Evolutionary conservation across 1,140 invertebrate species (phyloP), one percentile per base, ranked within the genome.

Genomic region (Hyles euphorbiae): DNA sequence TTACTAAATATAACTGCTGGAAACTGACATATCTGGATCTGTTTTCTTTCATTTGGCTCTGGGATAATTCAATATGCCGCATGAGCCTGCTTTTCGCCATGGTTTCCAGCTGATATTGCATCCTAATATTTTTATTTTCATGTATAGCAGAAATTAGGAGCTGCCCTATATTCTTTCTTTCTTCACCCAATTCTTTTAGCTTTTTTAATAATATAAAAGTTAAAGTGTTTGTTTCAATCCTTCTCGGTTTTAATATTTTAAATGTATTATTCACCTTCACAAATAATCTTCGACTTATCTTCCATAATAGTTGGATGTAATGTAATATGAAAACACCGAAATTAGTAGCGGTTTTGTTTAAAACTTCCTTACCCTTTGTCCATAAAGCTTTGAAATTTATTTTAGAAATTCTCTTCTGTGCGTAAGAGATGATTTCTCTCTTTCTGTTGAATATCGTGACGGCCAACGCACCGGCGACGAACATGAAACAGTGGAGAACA

Each of bases 111-210:
- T 81, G 71, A 72, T 70, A 79, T 53, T 67, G 70, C 56, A 71
- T 69, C 65, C 68, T 73, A 10, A 84, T 74, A 58, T 77, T 80
- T 73, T 80, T 83, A 56, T 81, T 85, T 67, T 88, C 82, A 9
- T 73, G 69, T 43, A 81, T 69, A 48, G 74, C 73, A 33, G 73
- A 67, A 12, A 78, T 63, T 12, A 85, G 44, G 22, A 83, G 63
- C 5, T 77, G 69, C 0, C 72, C 69, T 48, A 87, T 61, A 43
- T 74, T 78, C 51, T 72, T 85, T 46, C 71, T 69, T 48, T 88
- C 79, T 55, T 81, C 72, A 7, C 61, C 68, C 0, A 81, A 53
- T 49, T 83, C 78, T 70, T 65, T 74, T 56, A 87, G 58, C 65
- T 80, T 84, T 57, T 78, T 76, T 5, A 83, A 53, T 53, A 87